Percentiles rank a stretch among this genome's conserved stretches.
phyloP scores from a whole-genome alignment of 1,140 invertebrate species.

The Mactra quadrangularis region DNA sequence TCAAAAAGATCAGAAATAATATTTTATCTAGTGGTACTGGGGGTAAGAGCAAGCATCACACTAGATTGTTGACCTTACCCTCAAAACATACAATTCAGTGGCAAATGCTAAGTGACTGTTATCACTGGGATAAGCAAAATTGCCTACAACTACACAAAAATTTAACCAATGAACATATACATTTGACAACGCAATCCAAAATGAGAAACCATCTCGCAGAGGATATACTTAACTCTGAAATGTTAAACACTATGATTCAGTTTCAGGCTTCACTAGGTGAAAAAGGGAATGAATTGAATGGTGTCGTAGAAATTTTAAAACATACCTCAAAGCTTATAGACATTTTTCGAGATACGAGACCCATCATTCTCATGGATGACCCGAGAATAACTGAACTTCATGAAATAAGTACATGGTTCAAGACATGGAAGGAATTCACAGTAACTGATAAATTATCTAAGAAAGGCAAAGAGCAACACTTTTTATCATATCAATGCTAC shows the following conservation, averaged over 20 bases:
- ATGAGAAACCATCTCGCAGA: constrained; percentile 61
- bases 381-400: constrained; percentile 1
- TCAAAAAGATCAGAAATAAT: not conserved
- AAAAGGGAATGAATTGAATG: constrained; percentile 47
- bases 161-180: too few relatives aligned
- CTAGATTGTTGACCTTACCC: too few relatives aligned
- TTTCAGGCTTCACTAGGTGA: constrained; percentile 16
- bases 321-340: constrained; percentile 32
- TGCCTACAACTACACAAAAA: too few relatives aligned
- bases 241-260: too few relatives aligned
- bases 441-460: not conserved
- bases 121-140: too few relatives aligned
- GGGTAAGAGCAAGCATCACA: too few relatives aligned
- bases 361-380: constrained; percentile 3
- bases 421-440: constrained; percentile 8
- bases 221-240: constrained; percentile 51
- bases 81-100: too few relatives aligned
- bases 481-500: constrained; percentile 23
- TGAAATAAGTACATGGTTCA: constrained; percentile 2
- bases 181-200: too few relatives aligned
- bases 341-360: constrained; percentile 47
- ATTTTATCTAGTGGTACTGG: too few relatives aligned
- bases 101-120: too few relatives aligned
- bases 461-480: not conserved
- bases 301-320: constrained; percentile 37